Evolutionary conservation across 2,888 invertebrate genomes (phyloP).

Genomic region (Yponomeuta malinellus): DNA sequence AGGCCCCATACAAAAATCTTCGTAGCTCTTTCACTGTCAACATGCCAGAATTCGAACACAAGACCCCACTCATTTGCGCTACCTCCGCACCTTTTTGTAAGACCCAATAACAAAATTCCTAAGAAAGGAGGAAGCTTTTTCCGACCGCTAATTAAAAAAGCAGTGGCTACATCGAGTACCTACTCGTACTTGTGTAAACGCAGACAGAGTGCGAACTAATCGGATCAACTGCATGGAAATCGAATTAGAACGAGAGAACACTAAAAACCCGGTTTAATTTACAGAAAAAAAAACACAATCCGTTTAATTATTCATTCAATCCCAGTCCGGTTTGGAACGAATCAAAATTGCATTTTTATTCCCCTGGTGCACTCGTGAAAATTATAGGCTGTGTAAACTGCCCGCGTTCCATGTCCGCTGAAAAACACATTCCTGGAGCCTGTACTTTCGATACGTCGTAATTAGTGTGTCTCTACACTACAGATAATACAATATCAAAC

Average conservation of each 20-base stretch:
- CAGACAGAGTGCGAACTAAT: neutral
- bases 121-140: neutral
- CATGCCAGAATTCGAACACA: no score
- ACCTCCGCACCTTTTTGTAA: no score
- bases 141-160: neutral
- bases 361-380: slow-evolving; percentile 35
- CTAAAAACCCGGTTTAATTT: slow-evolving; percentile 15
- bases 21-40: no score
- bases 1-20: no score
- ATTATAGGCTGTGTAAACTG: slow-evolving; percentile 51
- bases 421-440: slow-evolving; percentile 27
- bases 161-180: neutral
- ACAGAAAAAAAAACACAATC: slow-evolving; percentile 26
- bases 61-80: no score
- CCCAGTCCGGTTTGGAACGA: slow-evolving; percentile 45
- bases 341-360: slow-evolving; percentile 59
- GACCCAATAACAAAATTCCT: no score
- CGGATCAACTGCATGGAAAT: neutral
- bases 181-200: neutral
- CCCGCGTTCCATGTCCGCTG: slow-evolving; percentile 36
- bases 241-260: neutral
- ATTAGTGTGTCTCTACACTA: neutral
- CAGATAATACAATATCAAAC: neutral
- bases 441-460: neutral
- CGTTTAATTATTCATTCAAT: slow-evolving; percentile 54